Percentiles rank a stretch among this genome's conserved stretches.
phyloP scores from a whole-genome alignment of 2,113 vertebrate genomes.

The Xiphophorus maculatus region DNA sequence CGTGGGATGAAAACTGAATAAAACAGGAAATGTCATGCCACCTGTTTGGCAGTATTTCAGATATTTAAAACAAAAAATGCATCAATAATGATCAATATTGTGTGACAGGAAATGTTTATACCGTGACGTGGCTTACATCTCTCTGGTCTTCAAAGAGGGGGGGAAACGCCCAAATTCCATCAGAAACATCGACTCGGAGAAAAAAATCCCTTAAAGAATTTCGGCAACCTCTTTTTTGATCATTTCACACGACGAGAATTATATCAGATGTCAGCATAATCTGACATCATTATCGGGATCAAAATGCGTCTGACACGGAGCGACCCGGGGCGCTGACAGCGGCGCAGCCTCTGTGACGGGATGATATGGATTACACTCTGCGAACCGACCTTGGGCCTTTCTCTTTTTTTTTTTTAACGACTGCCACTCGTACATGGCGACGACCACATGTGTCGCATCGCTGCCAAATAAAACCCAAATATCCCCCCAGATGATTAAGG shows the following conservation, averaged over 20 bases:
- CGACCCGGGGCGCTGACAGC: slow-evolving; percentile 52
- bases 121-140: no score
- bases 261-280: slow-evolving; percentile 75
- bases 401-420: slow-evolving; percentile 37
- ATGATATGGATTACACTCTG: slow-evolving; percentile 78
- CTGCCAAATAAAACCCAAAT: slow-evolving; percentile 73
- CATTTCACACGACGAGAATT: slow-evolving; percentile 62
- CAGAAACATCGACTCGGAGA: slow-evolving; percentile 27
- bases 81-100: no score
- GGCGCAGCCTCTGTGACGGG: slow-evolving; percentile 59
- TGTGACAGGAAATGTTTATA: no score
- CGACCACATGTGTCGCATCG: slow-evolving; percentile 50
- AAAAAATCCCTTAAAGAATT: slow-evolving; percentile 51
- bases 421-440: slow-evolving; percentile 65
- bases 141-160: slow-evolving; percentile 34
- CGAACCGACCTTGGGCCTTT: slow-evolving; percentile 66
- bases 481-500: slow-evolving; percentile 79
- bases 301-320: slow-evolving; percentile 50
- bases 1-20: no score
- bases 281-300: slow-evolving; percentile 67
- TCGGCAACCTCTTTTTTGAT: slow-evolving; percentile 56
- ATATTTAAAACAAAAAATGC: no score
- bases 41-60: no score
- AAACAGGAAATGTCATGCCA: no score
- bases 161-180: slow-evolving; percentile 15